Percentiles rank a stretch among this genome's conserved stretches.
Evolutionary conservation across 2,113 vertebrate species (phyloP).

Genomic region (Genyomyrus donnyi): DNA sequence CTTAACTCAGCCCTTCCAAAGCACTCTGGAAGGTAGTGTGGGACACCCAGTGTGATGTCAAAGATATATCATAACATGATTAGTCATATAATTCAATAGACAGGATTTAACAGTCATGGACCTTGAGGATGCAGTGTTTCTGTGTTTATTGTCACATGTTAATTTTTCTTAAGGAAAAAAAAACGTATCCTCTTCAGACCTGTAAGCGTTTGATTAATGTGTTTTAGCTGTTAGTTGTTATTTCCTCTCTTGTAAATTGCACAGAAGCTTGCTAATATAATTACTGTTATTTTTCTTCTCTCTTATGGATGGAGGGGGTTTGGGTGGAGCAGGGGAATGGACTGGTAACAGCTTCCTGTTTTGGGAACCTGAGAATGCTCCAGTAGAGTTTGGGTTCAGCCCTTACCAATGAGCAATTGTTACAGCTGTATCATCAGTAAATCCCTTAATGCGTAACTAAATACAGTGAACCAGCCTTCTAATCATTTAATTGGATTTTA

Average conservation of each 20-base stretch:
- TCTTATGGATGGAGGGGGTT: background rate
- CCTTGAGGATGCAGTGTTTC: background rate
- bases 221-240: conserved; percentile 37
- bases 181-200: background rate
- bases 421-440: background rate
- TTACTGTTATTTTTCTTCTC: conserved; percentile 13
- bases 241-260: conserved; percentile 40
- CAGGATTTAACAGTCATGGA: background rate
- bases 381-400: background rate
- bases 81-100: background rate
- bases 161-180: background rate
- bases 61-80: background rate
- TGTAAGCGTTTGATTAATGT: conserved; percentile 10
- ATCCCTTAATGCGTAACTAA: background rate
- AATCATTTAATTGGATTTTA: background rate
- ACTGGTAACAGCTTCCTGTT: background rate
- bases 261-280: conserved; percentile 37
- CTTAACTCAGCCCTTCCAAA: background rate
- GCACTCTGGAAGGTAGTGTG: background rate
- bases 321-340: background rate
- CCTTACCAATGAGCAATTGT: background rate
- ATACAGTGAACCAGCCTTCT: background rate
- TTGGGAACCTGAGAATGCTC: background rate
- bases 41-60: background rate
- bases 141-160: background rate